These are phyloP conservation scores for Plebejus anna DNA, from an alignment of 2,888 invertebrate genomes.

Conservation along the genomic window DNA sequence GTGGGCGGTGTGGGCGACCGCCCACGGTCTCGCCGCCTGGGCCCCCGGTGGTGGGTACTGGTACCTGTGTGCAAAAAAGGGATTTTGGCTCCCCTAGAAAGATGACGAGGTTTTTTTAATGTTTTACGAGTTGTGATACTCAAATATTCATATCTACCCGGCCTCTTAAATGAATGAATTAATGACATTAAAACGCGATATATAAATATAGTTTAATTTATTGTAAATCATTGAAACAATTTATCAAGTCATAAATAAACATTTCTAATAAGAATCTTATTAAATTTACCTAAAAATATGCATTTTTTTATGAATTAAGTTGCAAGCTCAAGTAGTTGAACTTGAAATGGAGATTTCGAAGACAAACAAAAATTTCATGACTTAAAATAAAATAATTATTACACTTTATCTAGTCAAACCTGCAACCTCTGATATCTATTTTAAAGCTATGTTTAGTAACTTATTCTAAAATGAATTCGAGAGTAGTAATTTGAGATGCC, in stretches of 20 bases:
- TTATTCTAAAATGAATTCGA: constrained; percentile 15
- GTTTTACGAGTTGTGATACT: too few species aligned
- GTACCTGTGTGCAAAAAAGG: too few species aligned
- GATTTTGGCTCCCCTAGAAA: too few species aligned
- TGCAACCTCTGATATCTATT: constrained; percentile 3
- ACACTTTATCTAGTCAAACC: constrained; percentile 5
- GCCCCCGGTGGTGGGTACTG: too few species aligned
- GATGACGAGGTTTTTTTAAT: too few species aligned
- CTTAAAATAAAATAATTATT: neutral
- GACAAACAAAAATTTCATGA: constrained; percentile 9
- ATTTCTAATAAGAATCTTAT: constrained; percentile 1
- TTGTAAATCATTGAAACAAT: constrained; percentile 11
- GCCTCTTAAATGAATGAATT: neutral
- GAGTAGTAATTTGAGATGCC: neutral
- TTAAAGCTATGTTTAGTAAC: constrained; percentile 18
- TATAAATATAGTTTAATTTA: constrained; percentile 19
- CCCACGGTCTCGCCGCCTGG: too few species aligned
- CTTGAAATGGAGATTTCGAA: neutral
- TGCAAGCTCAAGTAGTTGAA: neutral
- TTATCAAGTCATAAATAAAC: constrained; percentile 16
- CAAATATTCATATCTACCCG: too few species aligned
- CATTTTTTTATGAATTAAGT: neutral
- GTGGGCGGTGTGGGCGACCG: too few species aligned
- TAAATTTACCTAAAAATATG: neutral
- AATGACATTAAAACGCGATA: neutral